Evolutionary conservation across 2,113 vertebrate genomes (phyloP).

Genomic region (Leucopsar rothschildi): DNA sequence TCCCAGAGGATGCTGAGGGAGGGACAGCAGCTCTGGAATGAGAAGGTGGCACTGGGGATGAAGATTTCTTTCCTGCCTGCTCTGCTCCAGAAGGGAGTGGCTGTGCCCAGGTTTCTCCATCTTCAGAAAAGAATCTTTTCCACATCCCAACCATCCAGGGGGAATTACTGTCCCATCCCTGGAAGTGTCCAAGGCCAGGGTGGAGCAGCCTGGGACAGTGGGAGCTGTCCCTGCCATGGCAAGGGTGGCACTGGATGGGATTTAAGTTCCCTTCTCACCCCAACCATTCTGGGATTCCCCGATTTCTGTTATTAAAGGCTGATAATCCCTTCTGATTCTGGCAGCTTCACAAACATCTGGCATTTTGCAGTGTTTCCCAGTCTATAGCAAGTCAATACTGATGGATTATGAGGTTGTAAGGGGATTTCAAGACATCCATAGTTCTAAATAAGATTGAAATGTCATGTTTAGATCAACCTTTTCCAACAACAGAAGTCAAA

Average conservation of each 20-base stretch:
- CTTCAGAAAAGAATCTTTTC: background rate
- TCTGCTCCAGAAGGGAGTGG: background rate
- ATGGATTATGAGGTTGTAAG: background rate
- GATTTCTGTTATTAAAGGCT: background rate
- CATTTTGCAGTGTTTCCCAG: background rate
- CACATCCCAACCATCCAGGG: background rate
- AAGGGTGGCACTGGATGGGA: background rate
- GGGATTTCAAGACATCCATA: background rate
- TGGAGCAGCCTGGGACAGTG: background rate
- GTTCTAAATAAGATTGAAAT: background rate
- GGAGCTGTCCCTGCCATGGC: background rate
- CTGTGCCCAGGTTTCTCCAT: background rate
- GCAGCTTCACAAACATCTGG: background rate
- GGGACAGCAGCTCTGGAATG: background rate
- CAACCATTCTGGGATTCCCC: background rate
- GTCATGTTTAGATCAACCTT: background rate
- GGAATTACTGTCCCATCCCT: background rate
- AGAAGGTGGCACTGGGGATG: background rate
- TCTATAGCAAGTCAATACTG: background rate
- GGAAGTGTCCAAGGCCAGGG: background rate
- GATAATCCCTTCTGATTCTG: background rate
- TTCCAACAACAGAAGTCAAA: background rate
- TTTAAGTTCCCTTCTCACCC: background rate
- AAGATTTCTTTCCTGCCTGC: background rate
- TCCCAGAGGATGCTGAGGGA: background rate